These are phyloP conservation scores for Brachionus plicatilis DNA, from an alignment of 1,140 invertebrate genomes.

Conservation along the genomic window DNA sequence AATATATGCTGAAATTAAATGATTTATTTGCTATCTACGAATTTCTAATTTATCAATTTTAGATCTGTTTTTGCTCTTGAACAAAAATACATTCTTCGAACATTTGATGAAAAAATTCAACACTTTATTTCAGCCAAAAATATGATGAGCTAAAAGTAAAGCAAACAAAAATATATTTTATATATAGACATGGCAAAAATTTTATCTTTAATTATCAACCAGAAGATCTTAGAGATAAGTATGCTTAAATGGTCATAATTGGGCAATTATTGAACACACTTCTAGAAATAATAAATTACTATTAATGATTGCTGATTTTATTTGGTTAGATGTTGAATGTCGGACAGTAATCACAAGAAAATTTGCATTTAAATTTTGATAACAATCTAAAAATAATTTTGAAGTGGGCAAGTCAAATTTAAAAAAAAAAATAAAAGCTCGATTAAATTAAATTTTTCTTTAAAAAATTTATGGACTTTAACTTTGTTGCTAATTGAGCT, in stretches of 20 bases:
- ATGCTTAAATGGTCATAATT: background rate
- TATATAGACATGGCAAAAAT: background rate
- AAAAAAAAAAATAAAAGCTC: background rate
- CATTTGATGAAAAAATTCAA: background rate
- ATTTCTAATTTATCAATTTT: constrained; percentile 1
- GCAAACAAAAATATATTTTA: background rate
- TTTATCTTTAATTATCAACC: background rate
- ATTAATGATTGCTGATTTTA: background rate
- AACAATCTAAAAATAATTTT: background rate
- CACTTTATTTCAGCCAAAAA: background rate
- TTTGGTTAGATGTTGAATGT: background rate
- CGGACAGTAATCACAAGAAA: background rate
- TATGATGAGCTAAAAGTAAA: background rate
- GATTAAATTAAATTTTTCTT: background rate
- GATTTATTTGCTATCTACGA: background rate
- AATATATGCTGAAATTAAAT: background rate
- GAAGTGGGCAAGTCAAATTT: background rate
- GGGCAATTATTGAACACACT: background rate
- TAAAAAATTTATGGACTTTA: background rate
- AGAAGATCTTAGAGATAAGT: background rate
- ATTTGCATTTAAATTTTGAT: background rate
- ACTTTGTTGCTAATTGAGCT: background rate
- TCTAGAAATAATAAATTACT: background rate
- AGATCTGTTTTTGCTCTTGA: background rate
- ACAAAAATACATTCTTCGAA: background rate